phyloP scores from a whole-genome alignment of 2,797 vertebrate genomes.

The Erethizon dorsatum region DNA sequence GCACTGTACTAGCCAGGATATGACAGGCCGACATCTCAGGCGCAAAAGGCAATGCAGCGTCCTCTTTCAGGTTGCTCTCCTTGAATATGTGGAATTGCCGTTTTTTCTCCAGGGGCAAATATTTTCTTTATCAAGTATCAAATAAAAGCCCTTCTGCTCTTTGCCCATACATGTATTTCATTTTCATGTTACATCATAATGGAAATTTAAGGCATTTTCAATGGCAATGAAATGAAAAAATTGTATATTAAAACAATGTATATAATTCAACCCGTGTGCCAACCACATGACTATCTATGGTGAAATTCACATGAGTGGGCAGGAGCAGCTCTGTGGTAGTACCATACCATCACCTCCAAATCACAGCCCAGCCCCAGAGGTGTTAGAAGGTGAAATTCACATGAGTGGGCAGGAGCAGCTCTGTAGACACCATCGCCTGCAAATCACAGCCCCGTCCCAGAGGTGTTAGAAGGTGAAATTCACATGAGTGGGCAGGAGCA shows the following conservation, averaged over 20 bases:
- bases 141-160: not conserved
- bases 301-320: no score
- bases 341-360: not conserved
- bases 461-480: no score
- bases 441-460: no score
- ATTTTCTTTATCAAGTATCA: not conserved
- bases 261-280: not conserved
- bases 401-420: no score
- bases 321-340: no score
- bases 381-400: not conserved
- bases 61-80: not conserved
- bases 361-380: not conserved
- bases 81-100: not conserved
- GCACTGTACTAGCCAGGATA: no score
- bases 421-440: no score
- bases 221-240: not conserved
- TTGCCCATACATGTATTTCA: not conserved
- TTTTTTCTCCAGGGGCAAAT: not conserved
- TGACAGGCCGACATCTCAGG: not conserved
- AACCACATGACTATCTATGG: not conserved
- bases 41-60: not conserved
- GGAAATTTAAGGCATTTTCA: constrained; percentile 30
- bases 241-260: not conserved
- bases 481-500: no score
- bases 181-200: not conserved